A percentile compares a stretch with the other conserved stretches of the same genome.
phyloP scores from a whole-genome alignment of 2,797 vertebrate genomes.

The Steatocranus sp. region DNA sequence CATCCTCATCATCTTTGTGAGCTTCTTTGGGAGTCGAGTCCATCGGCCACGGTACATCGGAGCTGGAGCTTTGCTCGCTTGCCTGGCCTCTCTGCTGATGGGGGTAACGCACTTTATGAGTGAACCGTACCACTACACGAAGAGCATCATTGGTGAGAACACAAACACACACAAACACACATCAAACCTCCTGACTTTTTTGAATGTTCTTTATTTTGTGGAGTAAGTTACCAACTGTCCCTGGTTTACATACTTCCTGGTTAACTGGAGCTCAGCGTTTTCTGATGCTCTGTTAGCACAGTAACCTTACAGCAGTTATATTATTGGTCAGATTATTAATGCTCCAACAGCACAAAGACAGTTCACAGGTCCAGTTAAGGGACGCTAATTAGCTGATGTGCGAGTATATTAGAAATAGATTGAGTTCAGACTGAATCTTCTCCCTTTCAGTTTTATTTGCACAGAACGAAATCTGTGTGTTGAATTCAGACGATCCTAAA shows the following conservation, averaged over 20 bases:
- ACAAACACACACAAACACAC: not conserved
- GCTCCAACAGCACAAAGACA: not conserved
- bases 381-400: not conserved
- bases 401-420: not conserved
- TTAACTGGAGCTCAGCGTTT: not conserved
- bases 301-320: not conserved
- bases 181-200: not conserved
- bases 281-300: rapidly evolving
- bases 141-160: conserved; percentile 67
- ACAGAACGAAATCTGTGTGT: not conserved
- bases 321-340: not conserved
- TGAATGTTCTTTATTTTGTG: not conserved
- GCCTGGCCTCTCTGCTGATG: conserved; percentile 83
- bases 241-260: not conserved
- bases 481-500: not conserved
- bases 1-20: conserved; percentile 87
- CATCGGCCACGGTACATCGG: conserved; percentile 89
- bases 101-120: conserved; percentile 86
- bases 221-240: not conserved
- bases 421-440: not conserved
- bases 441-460: not conserved
- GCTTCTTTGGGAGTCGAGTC: conserved; percentile 88
- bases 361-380: not conserved
- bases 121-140: conserved; percentile 72
- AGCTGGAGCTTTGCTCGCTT: conserved; percentile 82